Percentiles rank a stretch among this genome's conserved stretches.
Conservation (phyloP, 1,140 invertebrate species). For the Thalassaphorura encarpata region DNA sequence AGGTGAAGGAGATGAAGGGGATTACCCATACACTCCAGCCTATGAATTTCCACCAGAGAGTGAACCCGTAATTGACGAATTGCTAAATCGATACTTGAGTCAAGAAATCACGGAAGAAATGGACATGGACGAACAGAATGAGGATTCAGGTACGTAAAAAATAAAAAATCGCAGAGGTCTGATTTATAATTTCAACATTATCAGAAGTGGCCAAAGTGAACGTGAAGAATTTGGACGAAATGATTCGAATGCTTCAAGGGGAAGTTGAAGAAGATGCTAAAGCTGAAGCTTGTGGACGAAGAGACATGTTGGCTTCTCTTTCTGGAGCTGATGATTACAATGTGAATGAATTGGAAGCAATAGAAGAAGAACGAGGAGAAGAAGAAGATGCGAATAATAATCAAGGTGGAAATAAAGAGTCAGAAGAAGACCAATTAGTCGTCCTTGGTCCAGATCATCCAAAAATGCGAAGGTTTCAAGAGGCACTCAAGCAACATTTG, state of each 20-base stretch:
- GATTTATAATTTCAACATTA: neutral
- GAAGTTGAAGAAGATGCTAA: neutral
- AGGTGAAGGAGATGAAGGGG: no score
- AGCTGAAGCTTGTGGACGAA: no score
- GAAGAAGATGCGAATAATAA: neutral
- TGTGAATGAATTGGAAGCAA: neutral
- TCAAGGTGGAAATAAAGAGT: neutral
- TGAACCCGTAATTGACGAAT: no score
- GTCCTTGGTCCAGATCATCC: slow-evolving; percentile 52
- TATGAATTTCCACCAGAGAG: no score
- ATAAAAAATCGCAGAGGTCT: neutral
- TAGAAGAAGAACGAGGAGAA: neutral
- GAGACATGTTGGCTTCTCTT: no score
- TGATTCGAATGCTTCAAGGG: slow-evolving; percentile 5
- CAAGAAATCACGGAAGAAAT: neutral
- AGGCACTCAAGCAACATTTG: slow-evolving; percentile 48
- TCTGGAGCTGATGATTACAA: neutral
- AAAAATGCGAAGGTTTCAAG: slow-evolving; percentile 52
- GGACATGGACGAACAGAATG: neutral
- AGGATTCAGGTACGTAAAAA: neutral
- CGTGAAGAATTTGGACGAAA: slow-evolving; percentile 6
- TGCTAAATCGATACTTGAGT: no score
- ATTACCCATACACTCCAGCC: no score
- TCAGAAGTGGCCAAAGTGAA: neutral
- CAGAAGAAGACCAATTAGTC: slow-evolving; percentile 21